These are phyloP conservation scores for Diorhabda sublineata DNA, from an alignment of 1,140 invertebrate genomes.

Conservation along the genomic window DNA sequence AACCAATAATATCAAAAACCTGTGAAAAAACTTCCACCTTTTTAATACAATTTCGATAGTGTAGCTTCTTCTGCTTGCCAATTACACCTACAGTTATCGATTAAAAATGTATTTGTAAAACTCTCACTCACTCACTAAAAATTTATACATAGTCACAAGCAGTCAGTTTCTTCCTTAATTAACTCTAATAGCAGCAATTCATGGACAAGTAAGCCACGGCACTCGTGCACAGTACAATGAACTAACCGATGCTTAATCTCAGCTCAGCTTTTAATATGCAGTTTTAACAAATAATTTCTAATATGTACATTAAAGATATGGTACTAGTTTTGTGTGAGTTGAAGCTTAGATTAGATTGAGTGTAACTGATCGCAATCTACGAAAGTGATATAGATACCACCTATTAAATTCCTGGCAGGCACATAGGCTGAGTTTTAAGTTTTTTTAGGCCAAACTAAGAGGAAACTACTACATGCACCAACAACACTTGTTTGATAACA, in stretches of 20 bases:
- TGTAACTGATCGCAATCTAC: neutral
- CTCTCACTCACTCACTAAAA: neutral
- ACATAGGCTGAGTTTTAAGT: constrained; percentile 19
- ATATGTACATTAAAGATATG: constrained; percentile 42
- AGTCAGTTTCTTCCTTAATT: constrained; percentile 13
- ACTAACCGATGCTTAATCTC: constrained; percentile 48
- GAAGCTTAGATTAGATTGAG: constrained; percentile 38
- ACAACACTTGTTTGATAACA: constrained; percentile 34
- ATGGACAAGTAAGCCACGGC: constrained; percentile 41
- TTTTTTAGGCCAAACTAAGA: constrained; percentile 29
- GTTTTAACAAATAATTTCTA: constrained; percentile 46
- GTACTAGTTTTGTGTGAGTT: constrained; percentile 42
- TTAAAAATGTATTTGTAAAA: constrained; percentile 1
- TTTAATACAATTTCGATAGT: neutral
- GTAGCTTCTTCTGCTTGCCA: neutral
- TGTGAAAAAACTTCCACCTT: too few relatives aligned
- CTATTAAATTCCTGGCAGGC: constrained; percentile 15
- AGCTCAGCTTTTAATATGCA: constrained; percentile 49
- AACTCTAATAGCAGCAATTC: constrained; percentile 28
- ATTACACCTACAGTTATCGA: constrained; percentile 1
- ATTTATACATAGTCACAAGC: constrained; percentile 14
- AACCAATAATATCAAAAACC: too few relatives aligned
- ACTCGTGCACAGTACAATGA: constrained; percentile 48
- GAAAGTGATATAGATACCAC: neutral
- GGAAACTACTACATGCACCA: constrained; percentile 26